A percentile compares a stretch with the other conserved stretches of the same genome.
phyloP scores from a whole-genome alignment of 2,888 invertebrate species.

The Leucophora obtusa region DNA sequence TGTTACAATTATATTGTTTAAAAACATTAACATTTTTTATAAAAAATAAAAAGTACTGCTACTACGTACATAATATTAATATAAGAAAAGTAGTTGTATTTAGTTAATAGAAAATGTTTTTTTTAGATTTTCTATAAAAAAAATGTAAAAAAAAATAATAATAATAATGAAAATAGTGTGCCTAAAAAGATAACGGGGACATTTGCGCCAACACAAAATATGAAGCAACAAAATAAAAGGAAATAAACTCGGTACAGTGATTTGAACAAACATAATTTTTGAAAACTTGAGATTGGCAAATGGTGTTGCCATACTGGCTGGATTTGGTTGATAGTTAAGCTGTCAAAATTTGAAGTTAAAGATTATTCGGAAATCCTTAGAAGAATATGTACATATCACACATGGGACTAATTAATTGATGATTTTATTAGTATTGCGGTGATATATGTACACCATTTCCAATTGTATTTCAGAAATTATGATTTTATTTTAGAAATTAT shows the following conservation, averaged over 20 bases:
- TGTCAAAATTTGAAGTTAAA: no score
- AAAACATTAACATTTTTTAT: conserved; percentile 40
- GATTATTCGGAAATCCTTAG: no score
- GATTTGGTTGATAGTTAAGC: no score
- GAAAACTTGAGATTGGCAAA: no score
- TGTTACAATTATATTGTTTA: conserved; percentile 38
- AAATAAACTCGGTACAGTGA: conserved; percentile 34
- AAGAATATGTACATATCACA: no score
- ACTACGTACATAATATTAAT: conserved; percentile 7
- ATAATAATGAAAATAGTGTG: conserved; percentile 56
- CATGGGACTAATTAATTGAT: no score
- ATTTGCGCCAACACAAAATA: conserved; percentile 48
- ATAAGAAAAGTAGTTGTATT: conserved; percentile 41
- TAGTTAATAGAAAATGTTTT: conserved; percentile 56
- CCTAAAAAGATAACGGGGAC: conserved; percentile 58
- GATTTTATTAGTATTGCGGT: no score
- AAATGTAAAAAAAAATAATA: conserved; percentile 27
- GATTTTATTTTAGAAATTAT: no score
- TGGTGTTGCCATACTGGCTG: no score
- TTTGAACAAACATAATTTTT: neutral
- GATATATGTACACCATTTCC: no score
- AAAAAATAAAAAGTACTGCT: neutral
- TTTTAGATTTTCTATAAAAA: conserved; percentile 17
- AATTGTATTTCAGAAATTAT: no score
- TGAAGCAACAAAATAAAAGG: conserved; percentile 30